Evolutionary conservation across 2,797 vertebrate genomes (phyloP).

Genomic region (Aphelocoma californica): DNA sequence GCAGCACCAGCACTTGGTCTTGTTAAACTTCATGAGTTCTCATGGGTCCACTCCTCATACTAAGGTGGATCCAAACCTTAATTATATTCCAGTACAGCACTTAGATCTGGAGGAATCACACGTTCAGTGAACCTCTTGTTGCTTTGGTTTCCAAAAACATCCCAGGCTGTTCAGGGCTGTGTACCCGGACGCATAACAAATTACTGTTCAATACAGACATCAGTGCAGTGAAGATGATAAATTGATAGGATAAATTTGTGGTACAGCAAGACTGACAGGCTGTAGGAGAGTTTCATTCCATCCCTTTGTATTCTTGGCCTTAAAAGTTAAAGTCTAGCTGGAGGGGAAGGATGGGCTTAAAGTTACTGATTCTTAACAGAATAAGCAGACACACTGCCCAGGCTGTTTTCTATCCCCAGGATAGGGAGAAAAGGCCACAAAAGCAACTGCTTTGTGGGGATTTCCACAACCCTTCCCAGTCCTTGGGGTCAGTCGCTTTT

Average conservation of each 20-base stretch:
- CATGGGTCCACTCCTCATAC: background rate
- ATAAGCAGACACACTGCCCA: background rate
- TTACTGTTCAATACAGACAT: background rate
- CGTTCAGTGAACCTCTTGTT: background rate
- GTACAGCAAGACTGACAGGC: background rate
- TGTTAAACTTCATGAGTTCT: background rate
- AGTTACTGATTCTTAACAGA: slow-evolving; percentile 16
- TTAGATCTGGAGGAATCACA: background rate
- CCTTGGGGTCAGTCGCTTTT: accelerated
- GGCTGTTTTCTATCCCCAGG: background rate
- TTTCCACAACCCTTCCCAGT: background rate
- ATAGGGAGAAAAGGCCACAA: background rate
- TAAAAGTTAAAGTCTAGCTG: background rate
- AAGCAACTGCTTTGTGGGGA: background rate
- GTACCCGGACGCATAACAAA: background rate
- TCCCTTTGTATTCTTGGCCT: background rate
- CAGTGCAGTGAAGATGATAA: background rate
- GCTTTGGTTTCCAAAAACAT: background rate
- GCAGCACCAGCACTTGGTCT: background rate
- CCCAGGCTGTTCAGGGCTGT: background rate
- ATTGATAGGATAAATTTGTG: background rate
- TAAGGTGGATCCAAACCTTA: background rate
- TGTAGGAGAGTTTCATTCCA: background rate
- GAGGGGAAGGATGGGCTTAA: background rate
- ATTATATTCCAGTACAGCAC: background rate